Evolutionary conservation across 2,888 invertebrate genomes (phyloP), one percentile per base, ranked within the genome.

Genomic region (Oscheius sp.): DNA sequence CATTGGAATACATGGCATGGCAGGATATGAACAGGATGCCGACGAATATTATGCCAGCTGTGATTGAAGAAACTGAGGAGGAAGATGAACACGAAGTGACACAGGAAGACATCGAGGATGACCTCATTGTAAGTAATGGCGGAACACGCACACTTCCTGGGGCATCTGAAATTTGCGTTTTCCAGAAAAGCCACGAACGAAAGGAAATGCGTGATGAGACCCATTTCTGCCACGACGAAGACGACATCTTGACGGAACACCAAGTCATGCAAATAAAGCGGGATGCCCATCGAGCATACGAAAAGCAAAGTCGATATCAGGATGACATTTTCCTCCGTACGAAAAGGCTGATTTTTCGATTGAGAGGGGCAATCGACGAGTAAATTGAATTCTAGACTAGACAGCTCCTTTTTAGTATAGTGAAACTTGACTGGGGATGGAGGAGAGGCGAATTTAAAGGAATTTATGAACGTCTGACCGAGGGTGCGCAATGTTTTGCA

Each of bases 1-100:
- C 82, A 7, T 82, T 87, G 18, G 87, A 87, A 68, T 87, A 86
- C 75, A 86, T 84, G 27, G 87, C 87, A 0, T 87, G 87, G 87
- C 87, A 87, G 78, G 87, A 87, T 76, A 86, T 88, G 86, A 88
- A 86, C 52, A 75, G 78, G 52, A 76, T 87, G 21, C 87, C 85
- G 0, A 74, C 73, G 59, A 87, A 88, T 72, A 76, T 87, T 46
- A 84, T 87, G 78, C 87, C 87, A 18, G 77, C 83, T 21, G 66
- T 87, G 21, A 85, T 88, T 68, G 86, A 85, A 43, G 82, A 82
- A 23, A 73, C 75, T 16, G 84, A 85, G 49, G 82, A 84, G 25
- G 86, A 87, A 7, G 85, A 85, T 45, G 85, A 85, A 25, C 72
- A 79, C 35, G 80, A 80, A n/a, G 85, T 84, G n/a, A 78, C 77